phyloP scores from a whole-genome alignment of 1,140 invertebrate species.

The Bombus superbus region DNA sequence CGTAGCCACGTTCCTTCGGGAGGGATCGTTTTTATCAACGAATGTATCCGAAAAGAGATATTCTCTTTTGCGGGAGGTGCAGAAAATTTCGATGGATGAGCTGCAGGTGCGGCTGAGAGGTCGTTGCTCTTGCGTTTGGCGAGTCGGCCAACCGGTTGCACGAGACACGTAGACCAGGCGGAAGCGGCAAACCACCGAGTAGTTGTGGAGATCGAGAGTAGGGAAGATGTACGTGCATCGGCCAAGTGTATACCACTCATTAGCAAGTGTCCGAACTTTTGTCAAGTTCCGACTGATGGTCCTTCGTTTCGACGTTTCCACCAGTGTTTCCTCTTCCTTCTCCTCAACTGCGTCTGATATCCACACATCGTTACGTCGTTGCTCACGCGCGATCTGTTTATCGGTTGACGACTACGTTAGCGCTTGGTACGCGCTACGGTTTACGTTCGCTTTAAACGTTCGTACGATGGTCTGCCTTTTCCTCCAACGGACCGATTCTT shows the following conservation, averaged over 20 bases:
- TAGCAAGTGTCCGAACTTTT: slow-evolving; percentile 76
- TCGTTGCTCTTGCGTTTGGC: slow-evolving; percentile 56
- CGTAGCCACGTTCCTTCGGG: too few species aligned
- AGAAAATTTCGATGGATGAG: neutral
- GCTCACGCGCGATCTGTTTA: slow-evolving; percentile 22
- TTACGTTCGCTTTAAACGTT: neutral
- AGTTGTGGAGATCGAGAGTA: neutral
- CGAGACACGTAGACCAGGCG: slow-evolving; percentile 61
- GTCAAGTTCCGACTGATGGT: slow-evolving; percentile 64
- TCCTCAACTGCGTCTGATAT: slow-evolving; percentile 44
- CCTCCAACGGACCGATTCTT: too few species aligned
- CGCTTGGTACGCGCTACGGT: neutral
- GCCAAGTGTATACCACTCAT: slow-evolving; percentile 73
- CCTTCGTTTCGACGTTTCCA: neutral
- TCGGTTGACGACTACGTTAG: neutral
- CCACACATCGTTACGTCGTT: slow-evolving; percentile 31
- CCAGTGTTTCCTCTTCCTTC: slow-evolving; percentile 44
- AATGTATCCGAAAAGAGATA: neutral
- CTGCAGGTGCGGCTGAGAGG: slow-evolving; percentile 32
- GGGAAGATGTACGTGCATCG: slow-evolving; percentile 49
- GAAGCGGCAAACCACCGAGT: slow-evolving; percentile 64
- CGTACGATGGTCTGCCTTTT: neutral
- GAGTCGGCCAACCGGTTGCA: slow-evolving; percentile 65
- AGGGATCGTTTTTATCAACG: neutral
- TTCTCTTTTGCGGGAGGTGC: neutral